Percentiles rank a stretch among this genome's conserved stretches.
phyloP scores from a whole-genome alignment of 2,113 vertebrate species.

The Labeo catla region DNA sequence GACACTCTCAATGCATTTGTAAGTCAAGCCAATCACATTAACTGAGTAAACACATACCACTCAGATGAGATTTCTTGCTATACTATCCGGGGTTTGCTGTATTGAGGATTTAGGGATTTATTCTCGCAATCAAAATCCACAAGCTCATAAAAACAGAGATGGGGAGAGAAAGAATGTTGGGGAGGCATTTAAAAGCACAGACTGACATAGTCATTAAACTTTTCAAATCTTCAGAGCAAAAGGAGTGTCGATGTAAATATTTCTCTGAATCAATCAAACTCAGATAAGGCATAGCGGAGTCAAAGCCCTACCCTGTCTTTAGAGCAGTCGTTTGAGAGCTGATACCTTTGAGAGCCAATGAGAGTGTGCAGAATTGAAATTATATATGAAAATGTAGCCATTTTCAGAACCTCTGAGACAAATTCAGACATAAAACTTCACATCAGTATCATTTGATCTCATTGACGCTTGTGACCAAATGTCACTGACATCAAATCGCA shows the following conservation, averaged over 20 bases:
- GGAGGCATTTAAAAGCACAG: conserved; percentile 30
- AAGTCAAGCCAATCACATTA: background rate
- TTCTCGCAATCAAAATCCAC: background rate
- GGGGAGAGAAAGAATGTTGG: conserved; percentile 31
- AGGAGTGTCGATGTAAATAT: conserved; percentile 45
- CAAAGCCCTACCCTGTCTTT: background rate
- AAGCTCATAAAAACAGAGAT: background rate
- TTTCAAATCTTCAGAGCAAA: conserved; percentile 36
- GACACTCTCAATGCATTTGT: background rate
- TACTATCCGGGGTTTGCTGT: conserved; percentile 10
- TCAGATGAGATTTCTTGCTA: background rate
- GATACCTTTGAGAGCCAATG: background rate
- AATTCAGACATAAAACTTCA: background rate
- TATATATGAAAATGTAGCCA: background rate
- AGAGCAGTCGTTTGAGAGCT: background rate
- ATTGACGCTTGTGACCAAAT: background rate
- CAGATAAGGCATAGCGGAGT: background rate
- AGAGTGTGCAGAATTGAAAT: background rate
- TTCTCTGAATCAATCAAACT: conserved; percentile 37
- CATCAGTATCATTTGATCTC: background rate
- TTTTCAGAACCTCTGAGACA: background rate
- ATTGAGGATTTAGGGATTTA: background rate
- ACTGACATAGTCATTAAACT: conserved; percentile 45
- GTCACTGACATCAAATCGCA: background rate
- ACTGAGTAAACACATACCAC: background rate